These are phyloP conservation scores for Sapajus apella DNA, from an alignment of 2,113 vertebrate species.

Conservation along the genomic window DNA sequence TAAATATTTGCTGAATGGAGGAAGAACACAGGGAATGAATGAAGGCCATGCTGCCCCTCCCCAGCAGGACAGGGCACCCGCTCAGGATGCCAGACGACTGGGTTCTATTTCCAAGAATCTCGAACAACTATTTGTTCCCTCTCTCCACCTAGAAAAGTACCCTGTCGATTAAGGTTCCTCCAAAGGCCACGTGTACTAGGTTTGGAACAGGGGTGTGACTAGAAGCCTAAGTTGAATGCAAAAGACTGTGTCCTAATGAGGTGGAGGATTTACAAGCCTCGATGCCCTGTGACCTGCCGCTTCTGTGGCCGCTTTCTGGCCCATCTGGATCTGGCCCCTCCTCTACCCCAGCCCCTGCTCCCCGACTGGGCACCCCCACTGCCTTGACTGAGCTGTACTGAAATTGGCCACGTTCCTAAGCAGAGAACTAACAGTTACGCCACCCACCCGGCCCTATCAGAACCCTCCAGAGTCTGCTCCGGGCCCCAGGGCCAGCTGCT, in stretches of 20 bases:
- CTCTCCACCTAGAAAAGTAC: neutral
- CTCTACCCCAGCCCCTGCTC: neutral
- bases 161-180: neutral
- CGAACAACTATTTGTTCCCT: neutral
- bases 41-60: neutral
- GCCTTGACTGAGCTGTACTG: slow-evolving; percentile 26
- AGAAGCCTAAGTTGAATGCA: neutral
- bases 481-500: slow-evolving; percentile 82
- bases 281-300: neutral
- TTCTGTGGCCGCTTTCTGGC: neutral
- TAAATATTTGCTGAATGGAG: neutral
- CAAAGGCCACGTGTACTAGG: neutral
- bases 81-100: neutral
- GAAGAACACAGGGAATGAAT: neutral
- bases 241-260: neutral
- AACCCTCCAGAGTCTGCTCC: slow-evolving; percentile 63
- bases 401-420: slow-evolving; percentile 60
- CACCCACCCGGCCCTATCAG: slow-evolving; percentile 63
- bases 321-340: neutral
- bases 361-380: neutral
- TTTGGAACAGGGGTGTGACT: neutral
- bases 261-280: neutral
- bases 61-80: neutral
- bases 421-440: slow-evolving; percentile 63
- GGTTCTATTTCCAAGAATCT: neutral